Evolutionary conservation across 2,888 invertebrate species (phyloP), one percentile per base, ranked within the genome.

Genomic region (Pocota personata): DNA sequence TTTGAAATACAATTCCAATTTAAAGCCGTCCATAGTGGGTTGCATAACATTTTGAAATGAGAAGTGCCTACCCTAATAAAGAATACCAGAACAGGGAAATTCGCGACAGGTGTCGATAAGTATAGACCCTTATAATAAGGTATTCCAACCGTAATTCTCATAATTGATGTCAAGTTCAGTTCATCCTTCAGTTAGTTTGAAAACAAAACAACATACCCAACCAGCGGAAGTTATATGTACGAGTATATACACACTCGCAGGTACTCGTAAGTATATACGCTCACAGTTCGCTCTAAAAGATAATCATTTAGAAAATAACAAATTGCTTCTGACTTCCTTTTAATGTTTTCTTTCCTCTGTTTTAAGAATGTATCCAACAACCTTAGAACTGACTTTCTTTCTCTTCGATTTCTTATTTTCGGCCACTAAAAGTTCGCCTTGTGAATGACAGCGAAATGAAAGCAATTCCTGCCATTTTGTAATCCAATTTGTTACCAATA

Each of bases 401-500:
- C 27, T 16, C 7, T 19, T 46, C 46, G 19, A 14, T 4, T 50
- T 27, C 48, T 48, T 30, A 32, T n/a, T 12, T 16, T 48, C 48
- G n/a, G 12, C 8, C 12, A 32, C 32, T 7, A 64, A 46, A 48
- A 16, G 10, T 48, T 50, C 14, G 37, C n/a, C 37, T 27, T 67
- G 40, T 27, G 27, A 67, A 12, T 67, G 67, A 55, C 67, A 52
- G 52, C 10, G 10, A 72, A 76, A 50, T 46, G 19, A 55, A 57
- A 43, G 43, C 24, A 64, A 46, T 55, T 57, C 66, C 27, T 58
- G 24, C 27, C 27, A 50, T 57, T 58, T 58, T 14, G 19, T 46
- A 14, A 67, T 57, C 48, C 58, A 67, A 67, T 76, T 76, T 76
- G 48, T 76, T 67, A 50, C 66, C 58, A 46, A 58, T 76, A 21